Evolutionary conservation across 2,888 invertebrate genomes (phyloP).

Genomic region (Orchestes rusci): DNA sequence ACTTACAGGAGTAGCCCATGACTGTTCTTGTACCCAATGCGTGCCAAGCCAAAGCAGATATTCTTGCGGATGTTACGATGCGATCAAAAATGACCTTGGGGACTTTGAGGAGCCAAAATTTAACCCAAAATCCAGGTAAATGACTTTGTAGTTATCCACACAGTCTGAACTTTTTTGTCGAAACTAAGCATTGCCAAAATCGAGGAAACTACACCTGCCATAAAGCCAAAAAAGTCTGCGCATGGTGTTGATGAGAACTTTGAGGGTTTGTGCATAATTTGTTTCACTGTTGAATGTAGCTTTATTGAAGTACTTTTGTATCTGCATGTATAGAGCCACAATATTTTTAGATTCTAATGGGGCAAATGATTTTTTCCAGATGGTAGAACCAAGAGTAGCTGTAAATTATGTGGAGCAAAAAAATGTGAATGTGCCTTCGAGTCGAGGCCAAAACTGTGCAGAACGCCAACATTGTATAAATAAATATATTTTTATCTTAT

Average conservation of each 20-base stretch:
- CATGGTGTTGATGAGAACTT: neutral
- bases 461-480: too few species aligned
- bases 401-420: conserved; percentile 27
- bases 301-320: neutral
- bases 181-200: too few species aligned
- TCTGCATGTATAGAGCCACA: neutral
- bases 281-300: neutral
- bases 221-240: neutral
- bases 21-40: conserved; percentile 28
- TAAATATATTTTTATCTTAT: too few species aligned
- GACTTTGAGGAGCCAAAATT: conserved; percentile 21
- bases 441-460: conserved; percentile 29
- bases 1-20: conserved; percentile 10
- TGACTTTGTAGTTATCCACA: too few species aligned
- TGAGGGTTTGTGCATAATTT: neutral
- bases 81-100: conserved; percentile 27
- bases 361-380: conserved; percentile 13
- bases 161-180: too few species aligned
- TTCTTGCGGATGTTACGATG: conserved; percentile 31
- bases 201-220: neutral
- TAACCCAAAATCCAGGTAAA: too few species aligned
- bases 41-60: conserved; percentile 28
- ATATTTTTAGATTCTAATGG: too few species aligned
- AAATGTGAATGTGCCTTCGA: conserved; percentile 31
- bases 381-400: conserved; percentile 17